Percentiles rank a stretch among this genome's conserved stretches.
Conservation (phyloP, 1,140 invertebrate species). For the Heliconius hewitsoni region DNA sequence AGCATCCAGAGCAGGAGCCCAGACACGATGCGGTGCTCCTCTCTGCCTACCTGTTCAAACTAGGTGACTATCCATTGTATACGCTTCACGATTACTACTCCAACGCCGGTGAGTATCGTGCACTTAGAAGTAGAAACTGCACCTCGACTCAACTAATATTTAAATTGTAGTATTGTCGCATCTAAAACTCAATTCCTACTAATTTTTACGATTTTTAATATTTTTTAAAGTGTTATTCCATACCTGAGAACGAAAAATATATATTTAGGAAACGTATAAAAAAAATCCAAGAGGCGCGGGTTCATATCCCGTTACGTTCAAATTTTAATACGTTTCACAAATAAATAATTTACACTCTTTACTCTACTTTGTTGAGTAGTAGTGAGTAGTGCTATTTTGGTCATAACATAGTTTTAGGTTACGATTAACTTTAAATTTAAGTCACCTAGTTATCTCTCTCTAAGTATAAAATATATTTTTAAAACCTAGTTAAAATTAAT, state of each 20-base stretch:
- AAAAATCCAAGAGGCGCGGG: too few species aligned
- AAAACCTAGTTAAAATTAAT: background rate
- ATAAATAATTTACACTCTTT: slow-evolving; percentile 29
- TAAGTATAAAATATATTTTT: background rate
- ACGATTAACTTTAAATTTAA: background rate
- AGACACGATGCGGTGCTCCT: slow-evolving; percentile 75
- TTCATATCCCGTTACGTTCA: too few species aligned
- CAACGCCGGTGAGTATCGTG: slow-evolving; percentile 74
- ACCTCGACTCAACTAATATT: slow-evolving; percentile 40
- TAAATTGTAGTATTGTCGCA: slow-evolving; percentile 1
- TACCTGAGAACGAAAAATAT: too few species aligned
- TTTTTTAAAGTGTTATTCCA: too few species aligned
- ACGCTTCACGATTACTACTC: slow-evolving; percentile 76
- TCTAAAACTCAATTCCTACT: slow-evolving; percentile 23
- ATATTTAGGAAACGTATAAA: too few species aligned
- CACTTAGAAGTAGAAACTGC: slow-evolving; percentile 48
- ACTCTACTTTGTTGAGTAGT: slow-evolving; percentile 1
- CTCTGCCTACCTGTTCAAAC: slow-evolving; percentile 79
- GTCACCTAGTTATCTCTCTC: background rate
- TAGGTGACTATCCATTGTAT: slow-evolving; percentile 81
- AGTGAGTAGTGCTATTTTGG: background rate
- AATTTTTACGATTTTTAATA: slow-evolving; percentile 11
- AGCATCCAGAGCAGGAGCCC: slow-evolving; percentile 60
- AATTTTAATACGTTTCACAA: too few species aligned
- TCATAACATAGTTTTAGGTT: background rate